These are phyloP conservation scores for Boloria euphrosyne DNA, from an alignment of 2,888 invertebrate genomes.

Conservation along the genomic window DNA sequence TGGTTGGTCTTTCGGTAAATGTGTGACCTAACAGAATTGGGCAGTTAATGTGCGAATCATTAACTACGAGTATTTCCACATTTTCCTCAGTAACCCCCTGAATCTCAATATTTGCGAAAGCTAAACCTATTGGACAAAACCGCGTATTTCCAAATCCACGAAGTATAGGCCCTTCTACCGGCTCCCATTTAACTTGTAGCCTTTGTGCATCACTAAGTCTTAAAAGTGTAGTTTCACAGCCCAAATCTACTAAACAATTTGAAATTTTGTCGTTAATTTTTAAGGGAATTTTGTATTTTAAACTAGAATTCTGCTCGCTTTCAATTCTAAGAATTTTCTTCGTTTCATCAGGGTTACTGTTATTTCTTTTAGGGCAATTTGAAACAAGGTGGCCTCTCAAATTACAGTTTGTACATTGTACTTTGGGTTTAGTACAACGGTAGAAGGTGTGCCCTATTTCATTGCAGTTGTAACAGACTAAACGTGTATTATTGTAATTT, in stretches of 20 bases:
- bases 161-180: constrained; percentile 1
- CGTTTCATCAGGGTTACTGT: too few relatives aligned
- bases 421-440: too few relatives aligned
- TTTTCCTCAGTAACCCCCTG: background rate
- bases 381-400: too few relatives aligned
- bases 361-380: too few relatives aligned
- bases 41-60: background rate
- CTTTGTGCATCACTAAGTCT: background rate
- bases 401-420: too few relatives aligned
- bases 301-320: too few relatives aligned
- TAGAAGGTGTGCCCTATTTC: background rate
- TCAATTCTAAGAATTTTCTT: too few relatives aligned
- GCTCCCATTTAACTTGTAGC: background rate
- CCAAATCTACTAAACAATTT: background rate
- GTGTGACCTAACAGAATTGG: constrained; percentile 1
- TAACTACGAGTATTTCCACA: background rate
- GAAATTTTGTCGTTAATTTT: too few relatives aligned
- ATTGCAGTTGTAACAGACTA: background rate
- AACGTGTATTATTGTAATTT: background rate
- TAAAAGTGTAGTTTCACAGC: background rate
- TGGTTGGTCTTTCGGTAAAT: background rate
- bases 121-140: background rate
- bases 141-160: background rate
- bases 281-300: too few relatives aligned
- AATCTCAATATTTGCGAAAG: background rate